Percentiles rank a stretch among this genome's conserved stretches.
phyloP scores from a whole-genome alignment of 2,113 vertebrate species.

The Clinocottus analis region DNA sequence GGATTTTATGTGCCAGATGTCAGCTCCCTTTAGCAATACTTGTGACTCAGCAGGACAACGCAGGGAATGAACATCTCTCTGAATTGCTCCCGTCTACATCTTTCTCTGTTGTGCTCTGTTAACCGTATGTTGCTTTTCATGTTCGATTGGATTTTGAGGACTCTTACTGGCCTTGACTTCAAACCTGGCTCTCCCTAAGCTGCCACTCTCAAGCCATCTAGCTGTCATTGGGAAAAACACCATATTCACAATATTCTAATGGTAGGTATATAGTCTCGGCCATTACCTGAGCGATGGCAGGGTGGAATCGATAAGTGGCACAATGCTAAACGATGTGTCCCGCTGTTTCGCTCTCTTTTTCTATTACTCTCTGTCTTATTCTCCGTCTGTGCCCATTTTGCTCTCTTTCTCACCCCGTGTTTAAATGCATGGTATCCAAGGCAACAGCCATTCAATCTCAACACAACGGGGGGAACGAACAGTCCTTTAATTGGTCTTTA shows the following conservation, averaged over 20 bases:
- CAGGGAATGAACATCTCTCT: conserved; percentile 33
- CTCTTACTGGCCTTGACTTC: conserved; percentile 11
- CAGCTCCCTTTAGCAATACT: conserved; percentile 38
- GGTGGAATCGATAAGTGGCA: conserved; percentile 66
- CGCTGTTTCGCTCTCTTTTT: conserved; percentile 46
- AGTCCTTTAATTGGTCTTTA: conserved; percentile 67
- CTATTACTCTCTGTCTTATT: conserved; percentile 35
- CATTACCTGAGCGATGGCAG: conserved; percentile 70
- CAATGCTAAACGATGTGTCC: conserved; percentile 63
- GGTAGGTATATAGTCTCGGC: conserved; percentile 55
- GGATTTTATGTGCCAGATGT: conserved; percentile 57
- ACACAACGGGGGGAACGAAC: conserved; percentile 33
- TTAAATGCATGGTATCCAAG: conserved; percentile 67
- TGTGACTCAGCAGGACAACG: conserved; percentile 49
- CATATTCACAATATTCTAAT: conserved; percentile 72
- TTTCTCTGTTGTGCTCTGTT: conserved; percentile 19
- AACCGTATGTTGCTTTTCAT: conserved; percentile 54
- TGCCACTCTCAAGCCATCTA: conserved; percentile 20
- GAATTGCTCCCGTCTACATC: conserved; percentile 21
- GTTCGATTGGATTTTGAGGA: conserved; percentile 25
- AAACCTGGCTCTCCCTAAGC: neutral
- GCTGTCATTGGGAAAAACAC: conserved; percentile 57
- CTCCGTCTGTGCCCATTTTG: conserved; percentile 31
- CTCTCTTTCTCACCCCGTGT: conserved; percentile 41
- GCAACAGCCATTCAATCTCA: conserved; percentile 59